Conservation (phyloP, 1,140 invertebrate genomes). For the Paramacrobiotus metropolitanus region DNA sequence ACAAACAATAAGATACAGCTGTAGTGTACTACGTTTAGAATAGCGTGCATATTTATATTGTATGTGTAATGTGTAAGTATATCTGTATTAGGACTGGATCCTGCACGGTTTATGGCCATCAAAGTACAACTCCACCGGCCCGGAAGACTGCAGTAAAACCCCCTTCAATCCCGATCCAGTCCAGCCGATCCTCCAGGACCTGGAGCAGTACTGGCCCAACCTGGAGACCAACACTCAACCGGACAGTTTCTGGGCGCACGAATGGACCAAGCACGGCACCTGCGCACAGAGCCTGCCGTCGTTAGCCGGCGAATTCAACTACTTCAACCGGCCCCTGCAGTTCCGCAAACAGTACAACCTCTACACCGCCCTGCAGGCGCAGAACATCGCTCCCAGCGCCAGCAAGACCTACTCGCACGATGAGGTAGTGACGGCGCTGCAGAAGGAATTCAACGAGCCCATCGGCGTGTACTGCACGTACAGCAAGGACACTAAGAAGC, state of each 20-base stretch:
- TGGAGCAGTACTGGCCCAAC: constrained; percentile 9
- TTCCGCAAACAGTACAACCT: constrained; percentile 8
- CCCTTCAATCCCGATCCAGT: constrained; percentile 7
- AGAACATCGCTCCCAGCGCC: constrained; percentile 6
- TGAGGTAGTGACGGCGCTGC: constrained; percentile 6
- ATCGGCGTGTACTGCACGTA: constrained; percentile 8
- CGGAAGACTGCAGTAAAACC: constrained; percentile 10
- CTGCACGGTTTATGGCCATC: constrained; percentile 12
- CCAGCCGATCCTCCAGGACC: constrained; percentile 5
- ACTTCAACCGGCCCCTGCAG: constrained; percentile 10
- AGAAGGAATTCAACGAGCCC: constrained; percentile 1
- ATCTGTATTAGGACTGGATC: constrained; percentile 9
- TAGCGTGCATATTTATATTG: too few relatives aligned
- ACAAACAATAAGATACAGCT: too few relatives aligned
- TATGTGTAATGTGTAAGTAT: too few relatives aligned
- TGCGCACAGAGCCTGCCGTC: constrained; percentile 10
- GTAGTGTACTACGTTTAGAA: too few relatives aligned
- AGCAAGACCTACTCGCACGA: constrained; percentile 3
- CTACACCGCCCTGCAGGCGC: constrained; percentile 4
- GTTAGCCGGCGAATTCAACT: constrained; percentile 11
- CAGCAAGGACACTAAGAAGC: constrained; percentile 6
- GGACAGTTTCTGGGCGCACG: constrained; percentile 12
- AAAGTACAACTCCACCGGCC: constrained; percentile 4
- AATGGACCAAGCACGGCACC: constrained; percentile 12
- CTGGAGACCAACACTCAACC: constrained; percentile 6